Conservation (phyloP, 2,797 vertebrate genomes). For the Acestrorhynchus altus region DNA sequence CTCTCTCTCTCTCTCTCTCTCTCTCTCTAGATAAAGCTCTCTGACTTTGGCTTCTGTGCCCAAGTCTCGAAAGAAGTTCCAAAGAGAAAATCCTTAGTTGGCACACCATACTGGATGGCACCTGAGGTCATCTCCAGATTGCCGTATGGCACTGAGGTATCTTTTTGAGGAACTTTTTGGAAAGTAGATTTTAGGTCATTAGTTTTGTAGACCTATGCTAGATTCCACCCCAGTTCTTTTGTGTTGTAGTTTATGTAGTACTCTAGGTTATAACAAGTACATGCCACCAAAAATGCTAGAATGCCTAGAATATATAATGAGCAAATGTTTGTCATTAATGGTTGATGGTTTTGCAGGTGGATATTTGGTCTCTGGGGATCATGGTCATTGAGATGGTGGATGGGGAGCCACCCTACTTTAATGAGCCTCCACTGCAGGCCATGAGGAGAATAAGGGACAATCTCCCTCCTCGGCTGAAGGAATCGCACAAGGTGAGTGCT, state of each 20-base stretch:
- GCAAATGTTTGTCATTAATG: background rate
- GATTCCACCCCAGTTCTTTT: background rate
- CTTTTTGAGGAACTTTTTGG: background rate
- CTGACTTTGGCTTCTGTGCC: slow-evolving; percentile 97
- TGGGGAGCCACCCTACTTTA: slow-evolving; percentile 97
- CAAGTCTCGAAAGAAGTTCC: slow-evolving; percentile 99
- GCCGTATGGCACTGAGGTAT: slow-evolving; percentile 95
- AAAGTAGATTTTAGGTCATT: background rate
- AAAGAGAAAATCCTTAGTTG: slow-evolving; percentile 94
- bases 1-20: slow-evolving; percentile 9
- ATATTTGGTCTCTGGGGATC: slow-evolving; percentile 98
- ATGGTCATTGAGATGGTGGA: slow-evolving; percentile 99
- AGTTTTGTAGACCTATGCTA: background rate
- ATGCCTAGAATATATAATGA: background rate
- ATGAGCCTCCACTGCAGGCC: slow-evolving; percentile 96
- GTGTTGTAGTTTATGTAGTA: background rate
- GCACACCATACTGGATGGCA: slow-evolving; percentile 97
- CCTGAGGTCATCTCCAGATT: slow-evolving; percentile 97
- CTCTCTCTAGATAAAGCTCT: slow-evolving; percentile 90
- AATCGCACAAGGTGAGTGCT: slow-evolving; percentile 93
- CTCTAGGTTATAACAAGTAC: background rate
- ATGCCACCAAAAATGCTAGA: background rate
- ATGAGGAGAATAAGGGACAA: slow-evolving; percentile 99
- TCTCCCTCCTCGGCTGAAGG: slow-evolving; percentile 92
- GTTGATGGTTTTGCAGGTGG: slow-evolving; percentile 81